phyloP scores from a whole-genome alignment of 2,113 vertebrate species.

The Salminus brasiliensis region DNA sequence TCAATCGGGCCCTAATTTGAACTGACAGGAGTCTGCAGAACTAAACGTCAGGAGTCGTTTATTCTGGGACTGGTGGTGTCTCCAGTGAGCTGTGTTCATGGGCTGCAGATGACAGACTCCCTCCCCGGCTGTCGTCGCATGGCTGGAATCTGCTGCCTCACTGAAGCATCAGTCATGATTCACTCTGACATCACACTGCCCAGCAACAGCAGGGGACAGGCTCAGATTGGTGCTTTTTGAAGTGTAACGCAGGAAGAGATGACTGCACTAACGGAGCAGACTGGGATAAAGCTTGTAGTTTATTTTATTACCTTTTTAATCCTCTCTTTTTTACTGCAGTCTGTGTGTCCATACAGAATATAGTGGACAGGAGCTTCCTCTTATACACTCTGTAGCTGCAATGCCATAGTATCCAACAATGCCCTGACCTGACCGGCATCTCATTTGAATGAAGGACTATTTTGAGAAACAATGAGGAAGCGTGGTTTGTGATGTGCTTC shows the following conservation, averaged over 20 bases:
- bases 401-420: background rate
- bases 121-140: background rate
- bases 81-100: conserved; percentile 9
- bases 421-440: background rate
- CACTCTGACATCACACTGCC: conserved; percentile 23
- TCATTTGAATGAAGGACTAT: background rate
- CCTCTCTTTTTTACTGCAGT: background rate
- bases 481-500: background rate
- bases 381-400: background rate
- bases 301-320: background rate
- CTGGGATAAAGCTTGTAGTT: background rate
- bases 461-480: background rate
- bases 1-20: too few species aligned
- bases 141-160: conserved; percentile 21
- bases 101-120: conserved; percentile 18
- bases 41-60: background rate
- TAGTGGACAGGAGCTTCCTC: background rate
- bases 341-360: background rate
- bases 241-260: background rate
- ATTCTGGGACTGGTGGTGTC: background rate
- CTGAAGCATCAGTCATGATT: conserved; percentile 23
- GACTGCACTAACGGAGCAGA: background rate
- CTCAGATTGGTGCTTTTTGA: conserved; percentile 29
- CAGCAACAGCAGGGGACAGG: conserved; percentile 20
- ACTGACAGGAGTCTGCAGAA: too few species aligned